These are phyloP conservation scores for Pholis gunnellus DNA, from an alignment of 2,113 vertebrate genomes.

Conservation along the genomic window DNA sequence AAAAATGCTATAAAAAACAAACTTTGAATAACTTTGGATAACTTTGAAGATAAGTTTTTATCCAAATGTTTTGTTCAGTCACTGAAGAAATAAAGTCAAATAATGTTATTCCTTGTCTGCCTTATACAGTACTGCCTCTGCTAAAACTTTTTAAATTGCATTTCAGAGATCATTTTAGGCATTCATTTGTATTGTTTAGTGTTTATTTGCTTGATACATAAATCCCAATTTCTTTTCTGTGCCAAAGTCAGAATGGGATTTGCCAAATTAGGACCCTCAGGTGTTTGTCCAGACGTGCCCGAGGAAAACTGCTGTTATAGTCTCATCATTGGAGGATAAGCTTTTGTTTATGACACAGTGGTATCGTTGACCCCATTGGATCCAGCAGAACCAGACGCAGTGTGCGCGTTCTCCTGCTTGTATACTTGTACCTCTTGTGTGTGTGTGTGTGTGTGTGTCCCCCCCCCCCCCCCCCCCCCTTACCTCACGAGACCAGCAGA, in stretches of 20 bases:
- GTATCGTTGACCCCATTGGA: too few species aligned
- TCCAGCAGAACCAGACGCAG: too few species aligned
- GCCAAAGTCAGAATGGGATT: not conserved
- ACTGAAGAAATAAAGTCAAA: not conserved
- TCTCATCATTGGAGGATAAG: not conserved
- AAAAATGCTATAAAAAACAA: too few species aligned
- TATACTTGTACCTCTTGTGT: too few species aligned
- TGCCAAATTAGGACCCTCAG: not conserved
- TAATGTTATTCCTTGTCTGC: not conserved
- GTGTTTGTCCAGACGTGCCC: not conserved
- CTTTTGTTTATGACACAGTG: too few species aligned
- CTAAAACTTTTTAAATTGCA: not conserved
- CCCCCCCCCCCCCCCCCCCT: too few species aligned
- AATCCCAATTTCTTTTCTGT: too few species aligned
- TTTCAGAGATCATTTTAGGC: not conserved
- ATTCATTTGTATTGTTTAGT: not conserved
- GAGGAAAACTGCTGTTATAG: not conserved
- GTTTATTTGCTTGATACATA: not conserved
- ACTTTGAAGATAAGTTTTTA: not conserved
- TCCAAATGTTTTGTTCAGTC: not conserved
- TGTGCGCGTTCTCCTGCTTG: too few species aligned
- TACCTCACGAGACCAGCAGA: too few species aligned
- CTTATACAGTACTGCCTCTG: not conserved
- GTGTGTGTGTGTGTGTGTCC: too few species aligned
- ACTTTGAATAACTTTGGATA: too few species aligned